phyloP scores from a whole-genome alignment of 2,888 invertebrate genomes.

The Lasioglossum calceatum region DNA sequence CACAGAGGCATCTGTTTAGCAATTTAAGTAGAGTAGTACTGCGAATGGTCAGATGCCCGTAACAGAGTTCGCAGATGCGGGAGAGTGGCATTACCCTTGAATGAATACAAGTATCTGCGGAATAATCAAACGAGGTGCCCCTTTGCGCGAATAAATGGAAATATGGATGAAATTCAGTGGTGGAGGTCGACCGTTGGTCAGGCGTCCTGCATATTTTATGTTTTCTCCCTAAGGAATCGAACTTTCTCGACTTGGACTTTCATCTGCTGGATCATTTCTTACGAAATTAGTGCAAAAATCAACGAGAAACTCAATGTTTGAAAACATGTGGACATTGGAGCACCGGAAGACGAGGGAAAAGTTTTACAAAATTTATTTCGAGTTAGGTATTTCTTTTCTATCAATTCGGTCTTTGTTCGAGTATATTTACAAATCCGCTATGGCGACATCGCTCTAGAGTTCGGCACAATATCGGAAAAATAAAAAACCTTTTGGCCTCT shows the following conservation, averaged over 20 bases:
- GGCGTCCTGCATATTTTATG: not conserved
- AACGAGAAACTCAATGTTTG: not conserved
- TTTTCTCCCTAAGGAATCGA: not conserved
- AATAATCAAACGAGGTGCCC: not conserved
- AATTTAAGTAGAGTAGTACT: not conserved
- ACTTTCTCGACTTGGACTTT: not conserved
- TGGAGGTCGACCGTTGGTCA: not conserved
- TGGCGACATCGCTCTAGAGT: no score
- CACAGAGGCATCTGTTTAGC: conserved; percentile 10
- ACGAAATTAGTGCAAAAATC: not conserved
- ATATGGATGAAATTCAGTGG: not conserved
- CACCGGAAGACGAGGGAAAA: not conserved
- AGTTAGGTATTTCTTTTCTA: not conserved
- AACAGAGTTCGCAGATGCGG: not conserved
- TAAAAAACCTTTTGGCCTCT: no score
- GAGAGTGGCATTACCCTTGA: not conserved
- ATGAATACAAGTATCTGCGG: not conserved
- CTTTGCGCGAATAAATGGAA: not conserved
- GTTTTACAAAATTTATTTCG: not conserved
- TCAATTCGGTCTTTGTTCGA: no score
- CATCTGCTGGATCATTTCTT: not conserved
- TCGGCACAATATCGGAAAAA: no score
- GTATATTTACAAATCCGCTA: no score
- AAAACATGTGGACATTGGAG: no score
- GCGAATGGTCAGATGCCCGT: not conserved